Evolutionary conservation across 2,797 vertebrate genomes (phyloP).

Genomic region (Cottoperca gobio): DNA sequence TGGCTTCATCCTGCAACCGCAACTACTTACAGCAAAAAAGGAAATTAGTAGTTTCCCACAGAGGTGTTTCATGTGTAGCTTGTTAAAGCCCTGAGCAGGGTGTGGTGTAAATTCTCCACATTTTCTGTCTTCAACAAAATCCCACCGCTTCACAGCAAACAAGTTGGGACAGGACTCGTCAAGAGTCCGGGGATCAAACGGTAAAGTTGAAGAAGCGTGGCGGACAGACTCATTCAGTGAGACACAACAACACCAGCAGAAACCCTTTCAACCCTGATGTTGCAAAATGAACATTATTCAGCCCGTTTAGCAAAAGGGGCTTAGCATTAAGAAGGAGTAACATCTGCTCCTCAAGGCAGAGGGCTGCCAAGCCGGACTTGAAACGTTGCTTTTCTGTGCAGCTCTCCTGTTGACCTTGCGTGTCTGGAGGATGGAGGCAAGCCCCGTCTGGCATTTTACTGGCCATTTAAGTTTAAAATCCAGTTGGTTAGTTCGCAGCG

Average conservation of each 20-base stretch:
- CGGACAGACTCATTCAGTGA: constrained; percentile 17
- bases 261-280: constrained; percentile 11
- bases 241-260: constrained; percentile 35
- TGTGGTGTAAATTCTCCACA: constrained; percentile 75
- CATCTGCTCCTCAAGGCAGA: constrained; percentile 58
- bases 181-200: constrained; percentile 49
- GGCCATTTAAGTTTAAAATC: constrained; percentile 83
- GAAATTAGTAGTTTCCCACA: constrained; percentile 70
- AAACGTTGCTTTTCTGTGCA: constrained; percentile 37
- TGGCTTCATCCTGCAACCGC: constrained; percentile 48
- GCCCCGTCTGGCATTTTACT: constrained; percentile 76
- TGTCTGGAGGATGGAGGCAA: constrained; percentile 63
- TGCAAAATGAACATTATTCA: constrained; percentile 56
- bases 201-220: constrained; percentile 35
- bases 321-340: constrained; percentile 48
- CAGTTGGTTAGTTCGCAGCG: constrained; percentile 62
- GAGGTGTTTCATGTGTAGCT: constrained; percentile 59
- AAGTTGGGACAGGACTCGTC: constrained; percentile 68
- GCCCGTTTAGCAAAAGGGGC: constrained; percentile 47
- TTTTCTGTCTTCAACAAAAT: constrained; percentile 65
- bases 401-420: constrained; percentile 69
- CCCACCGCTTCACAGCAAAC: constrained; percentile 48
- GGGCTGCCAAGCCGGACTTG: constrained; percentile 33
- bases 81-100: constrained; percentile 56
- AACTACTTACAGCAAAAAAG: constrained; percentile 46